These are phyloP conservation scores for Drosophila simulans DNA, from an alignment of 1,140 invertebrate genomes.

Conservation along the genomic window DNA sequence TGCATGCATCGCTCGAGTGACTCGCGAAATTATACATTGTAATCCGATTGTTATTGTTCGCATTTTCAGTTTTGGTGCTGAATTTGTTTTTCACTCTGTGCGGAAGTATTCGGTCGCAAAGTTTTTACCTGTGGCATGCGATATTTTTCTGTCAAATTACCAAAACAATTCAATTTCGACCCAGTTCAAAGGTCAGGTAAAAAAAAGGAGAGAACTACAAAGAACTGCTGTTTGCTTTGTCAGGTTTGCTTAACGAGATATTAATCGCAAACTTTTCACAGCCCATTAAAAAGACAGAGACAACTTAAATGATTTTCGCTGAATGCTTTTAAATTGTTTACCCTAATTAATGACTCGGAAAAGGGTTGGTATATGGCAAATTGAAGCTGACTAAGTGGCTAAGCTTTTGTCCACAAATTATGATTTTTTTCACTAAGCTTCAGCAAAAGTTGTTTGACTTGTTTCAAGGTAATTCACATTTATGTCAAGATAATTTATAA, in stretches of 20 bases:
- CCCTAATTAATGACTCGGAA: not conserved
- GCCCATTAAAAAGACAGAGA: slow-evolving; percentile 16
- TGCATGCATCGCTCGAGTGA: slow-evolving; percentile 59
- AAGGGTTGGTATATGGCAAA: not conserved
- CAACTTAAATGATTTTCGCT: slow-evolving; percentile 13
- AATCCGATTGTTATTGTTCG: slow-evolving; percentile 47
- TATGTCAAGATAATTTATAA: slow-evolving; percentile 32
- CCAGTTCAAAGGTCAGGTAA: slow-evolving; percentile 44
- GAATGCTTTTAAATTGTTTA: slow-evolving; percentile 8
- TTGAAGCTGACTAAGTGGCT: slow-evolving; percentile 11
- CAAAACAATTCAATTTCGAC: slow-evolving; percentile 8
- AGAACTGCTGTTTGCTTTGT: slow-evolving; percentile 15
- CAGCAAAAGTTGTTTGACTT: slow-evolving; percentile 24
- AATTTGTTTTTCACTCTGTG: slow-evolving; percentile 26
- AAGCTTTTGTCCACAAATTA: not conserved
- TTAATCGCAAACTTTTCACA: slow-evolving; percentile 20
- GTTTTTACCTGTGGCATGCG: slow-evolving; percentile 51
- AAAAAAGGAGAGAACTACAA: not conserved
- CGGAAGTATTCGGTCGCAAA: slow-evolving; percentile 63
- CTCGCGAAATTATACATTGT: slow-evolving; percentile 49
- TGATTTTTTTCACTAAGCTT: slow-evolving; percentile 3
- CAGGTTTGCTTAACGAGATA: slow-evolving; percentile 21
- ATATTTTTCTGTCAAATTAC: slow-evolving; percentile 36
- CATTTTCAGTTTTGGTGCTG: slow-evolving; percentile 12
- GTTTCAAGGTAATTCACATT: slow-evolving; percentile 28